phyloP scores from a whole-genome alignment of 2,888 invertebrate genomes.

The Celastrina argiolus region DNA sequence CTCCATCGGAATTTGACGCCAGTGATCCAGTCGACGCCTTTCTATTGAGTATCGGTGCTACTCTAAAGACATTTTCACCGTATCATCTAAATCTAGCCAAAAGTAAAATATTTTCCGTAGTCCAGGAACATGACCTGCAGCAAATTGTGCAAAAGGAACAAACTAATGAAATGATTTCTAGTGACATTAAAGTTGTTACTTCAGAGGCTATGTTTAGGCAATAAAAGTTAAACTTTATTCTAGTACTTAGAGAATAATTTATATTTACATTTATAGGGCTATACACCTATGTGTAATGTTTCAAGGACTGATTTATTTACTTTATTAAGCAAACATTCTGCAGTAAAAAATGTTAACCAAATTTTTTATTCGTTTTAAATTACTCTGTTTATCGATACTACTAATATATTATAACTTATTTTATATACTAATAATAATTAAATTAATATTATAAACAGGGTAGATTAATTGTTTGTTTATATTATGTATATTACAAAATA shows the following conservation, averaged over 20 bases:
- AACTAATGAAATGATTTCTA: constrained; percentile 33
- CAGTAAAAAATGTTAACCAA: not conserved
- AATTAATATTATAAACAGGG: too few relatives aligned
- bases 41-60: constrained; percentile 61
- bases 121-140: constrained; percentile 68
- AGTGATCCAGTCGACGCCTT: constrained; percentile 65
- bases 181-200: constrained; percentile 44
- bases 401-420: too few relatives aligned
- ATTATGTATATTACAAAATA: too few relatives aligned
- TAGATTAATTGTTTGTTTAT: too few relatives aligned
- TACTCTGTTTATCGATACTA: too few relatives aligned
- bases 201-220: constrained; percentile 40
- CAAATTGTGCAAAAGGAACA: constrained; percentile 60
- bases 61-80: constrained; percentile 61
- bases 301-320: not conserved
- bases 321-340: not conserved
- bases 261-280: not conserved
- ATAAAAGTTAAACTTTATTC: constrained; percentile 22
- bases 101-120: constrained; percentile 65
- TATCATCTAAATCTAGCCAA: constrained; percentile 70
- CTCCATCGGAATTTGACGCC: constrained; percentile 47
- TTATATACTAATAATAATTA: too few relatives aligned
- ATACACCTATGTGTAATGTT: too few relatives aligned
- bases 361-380: too few relatives aligned
- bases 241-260: not conserved